Conservation (phyloP, 2,113 vertebrate species). For the Nestor notabilis region DNA sequence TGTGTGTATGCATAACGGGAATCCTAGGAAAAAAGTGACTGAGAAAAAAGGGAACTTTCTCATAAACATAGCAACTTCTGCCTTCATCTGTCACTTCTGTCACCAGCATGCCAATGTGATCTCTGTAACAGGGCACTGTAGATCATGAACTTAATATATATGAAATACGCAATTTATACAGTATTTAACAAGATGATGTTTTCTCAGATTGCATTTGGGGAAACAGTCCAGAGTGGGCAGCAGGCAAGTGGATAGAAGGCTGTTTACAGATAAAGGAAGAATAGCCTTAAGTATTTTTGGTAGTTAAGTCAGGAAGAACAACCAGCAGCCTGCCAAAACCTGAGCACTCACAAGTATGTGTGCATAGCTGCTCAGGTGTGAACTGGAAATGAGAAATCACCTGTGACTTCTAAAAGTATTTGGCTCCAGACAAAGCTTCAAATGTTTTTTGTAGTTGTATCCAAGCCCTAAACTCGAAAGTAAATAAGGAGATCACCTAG, state of each 20-base stretch:
- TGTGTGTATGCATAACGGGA: background rate
- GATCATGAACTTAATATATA: background rate
- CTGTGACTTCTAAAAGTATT: background rate
- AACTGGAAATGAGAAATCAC: background rate
- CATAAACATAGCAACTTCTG: background rate
- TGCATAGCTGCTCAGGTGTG: background rate
- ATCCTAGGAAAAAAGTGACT: background rate
- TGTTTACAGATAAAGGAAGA: background rate
- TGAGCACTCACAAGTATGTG: background rate
- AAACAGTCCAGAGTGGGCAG: background rate
- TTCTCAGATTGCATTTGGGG: background rate
- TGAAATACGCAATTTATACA: accelerated
- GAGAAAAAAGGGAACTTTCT: background rate
- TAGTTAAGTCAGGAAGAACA: background rate
- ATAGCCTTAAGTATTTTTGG: background rate
- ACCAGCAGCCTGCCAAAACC: background rate
- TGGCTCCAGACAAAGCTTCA: background rate
- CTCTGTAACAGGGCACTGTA: background rate
- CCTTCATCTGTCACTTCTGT: background rate
- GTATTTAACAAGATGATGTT: background rate
- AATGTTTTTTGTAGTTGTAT: background rate
- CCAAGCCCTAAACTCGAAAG: background rate
- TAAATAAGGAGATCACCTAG: background rate
- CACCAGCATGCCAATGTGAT: background rate
- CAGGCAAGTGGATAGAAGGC: background rate